Percentiles rank a stretch among this genome's conserved stretches.
Evolutionary conservation across 2,113 vertebrate genomes (phyloP).

Genomic region (Apistogramma diplotaenia): DNA sequence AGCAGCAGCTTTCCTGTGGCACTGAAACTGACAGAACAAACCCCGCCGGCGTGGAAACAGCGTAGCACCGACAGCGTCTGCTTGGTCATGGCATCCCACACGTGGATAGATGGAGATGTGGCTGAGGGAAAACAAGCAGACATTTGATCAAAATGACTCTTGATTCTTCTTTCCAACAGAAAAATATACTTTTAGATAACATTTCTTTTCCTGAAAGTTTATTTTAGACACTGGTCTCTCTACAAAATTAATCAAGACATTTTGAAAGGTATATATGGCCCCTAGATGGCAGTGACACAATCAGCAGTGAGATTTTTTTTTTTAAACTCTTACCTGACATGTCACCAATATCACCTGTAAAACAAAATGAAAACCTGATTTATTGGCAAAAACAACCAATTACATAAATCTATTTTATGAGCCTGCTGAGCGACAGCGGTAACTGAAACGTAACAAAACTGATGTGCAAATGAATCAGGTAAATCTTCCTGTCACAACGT

Average conservation of each 20-base stretch:
- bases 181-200: background rate
- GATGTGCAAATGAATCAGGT: background rate
- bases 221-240: background rate
- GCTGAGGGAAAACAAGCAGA: constrained; percentile 68
- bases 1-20: constrained; percentile 95
- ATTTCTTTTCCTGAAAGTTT: background rate
- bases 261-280: constrained; percentile 7
- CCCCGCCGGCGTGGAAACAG: constrained; percentile 90
- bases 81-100: constrained; percentile 97
- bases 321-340: constrained; percentile 89
- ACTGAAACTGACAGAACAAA: constrained; percentile 97
- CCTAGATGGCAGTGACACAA: constrained; percentile 57
- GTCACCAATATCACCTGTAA: constrained; percentile 94
- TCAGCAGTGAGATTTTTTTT: background rate
- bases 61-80: constrained; percentile 91
- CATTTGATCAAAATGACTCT: background rate
- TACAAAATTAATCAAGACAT: background rate
- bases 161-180: background rate
- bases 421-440: background rate
- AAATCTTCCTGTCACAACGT: background rate
- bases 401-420: background rate
- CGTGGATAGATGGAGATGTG: constrained; percentile 91
- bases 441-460: background rate
- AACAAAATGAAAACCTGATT: background rate
- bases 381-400: background rate